These are phyloP conservation scores for Spea multiplicata DNA, from an alignment of 2,113 vertebrate species.

Conservation along the genomic window DNA sequence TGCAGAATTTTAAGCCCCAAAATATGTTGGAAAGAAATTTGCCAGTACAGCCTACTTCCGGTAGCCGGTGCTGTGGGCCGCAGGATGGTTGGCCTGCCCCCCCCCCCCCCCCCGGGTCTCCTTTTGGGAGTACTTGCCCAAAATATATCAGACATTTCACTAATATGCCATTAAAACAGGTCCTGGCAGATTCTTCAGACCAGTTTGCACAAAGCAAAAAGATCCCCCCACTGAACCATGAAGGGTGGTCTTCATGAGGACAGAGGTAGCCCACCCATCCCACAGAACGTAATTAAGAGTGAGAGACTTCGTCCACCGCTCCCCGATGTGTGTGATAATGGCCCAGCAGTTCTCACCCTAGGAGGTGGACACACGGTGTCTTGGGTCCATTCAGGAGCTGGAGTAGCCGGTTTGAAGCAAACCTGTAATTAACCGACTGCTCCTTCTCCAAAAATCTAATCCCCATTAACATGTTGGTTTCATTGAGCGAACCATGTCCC, in stretches of 20 bases:
- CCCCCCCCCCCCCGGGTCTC: no score
- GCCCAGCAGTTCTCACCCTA: constrained; percentile 56
- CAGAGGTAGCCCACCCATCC: not conserved
- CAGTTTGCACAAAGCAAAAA: no score
- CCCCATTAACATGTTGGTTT: not conserved
- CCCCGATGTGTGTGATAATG: constrained; percentile 60
- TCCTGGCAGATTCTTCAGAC: no score
- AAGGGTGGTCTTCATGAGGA: not conserved
- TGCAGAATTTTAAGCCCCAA: not conserved
- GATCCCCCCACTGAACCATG: no score
- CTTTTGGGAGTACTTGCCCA: no score
- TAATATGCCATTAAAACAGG: no score
- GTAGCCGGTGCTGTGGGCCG: no score
- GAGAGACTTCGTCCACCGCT: constrained; percentile 62
- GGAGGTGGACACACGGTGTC: constrained; percentile 59
- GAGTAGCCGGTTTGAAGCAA: not conserved
- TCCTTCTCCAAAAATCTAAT: not conserved
- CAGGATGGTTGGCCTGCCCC: no score
- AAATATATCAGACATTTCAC: no score
- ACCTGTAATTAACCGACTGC: not conserved
- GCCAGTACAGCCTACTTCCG: not conserved
- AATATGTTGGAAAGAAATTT: not conserved
- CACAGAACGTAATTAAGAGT: constrained; percentile 51
- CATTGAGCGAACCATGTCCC: not conserved
- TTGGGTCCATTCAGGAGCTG: constrained; percentile 52